Conservation (phyloP, 2,888 invertebrate species). For the Cybosia mesomella region DNA sequence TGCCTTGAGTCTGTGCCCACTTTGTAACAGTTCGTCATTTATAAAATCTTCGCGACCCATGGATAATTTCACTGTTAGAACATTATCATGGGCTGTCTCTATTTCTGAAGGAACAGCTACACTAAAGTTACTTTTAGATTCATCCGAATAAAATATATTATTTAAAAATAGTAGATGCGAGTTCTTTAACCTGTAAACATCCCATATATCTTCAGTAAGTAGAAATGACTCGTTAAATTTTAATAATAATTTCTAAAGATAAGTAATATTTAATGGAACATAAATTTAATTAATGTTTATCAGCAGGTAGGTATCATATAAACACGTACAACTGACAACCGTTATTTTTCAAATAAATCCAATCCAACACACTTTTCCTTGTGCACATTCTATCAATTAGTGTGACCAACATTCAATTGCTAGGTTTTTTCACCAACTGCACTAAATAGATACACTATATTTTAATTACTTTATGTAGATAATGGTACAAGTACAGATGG, state of each 20-base stretch:
- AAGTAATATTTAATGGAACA: background rate
- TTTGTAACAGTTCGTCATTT: background rate
- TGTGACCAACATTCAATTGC: background rate
- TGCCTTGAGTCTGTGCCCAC: background rate
- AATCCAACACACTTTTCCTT: background rate
- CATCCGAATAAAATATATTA: background rate
- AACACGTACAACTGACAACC: background rate
- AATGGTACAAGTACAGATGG: background rate
- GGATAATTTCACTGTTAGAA: background rate
- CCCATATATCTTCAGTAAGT: background rate
- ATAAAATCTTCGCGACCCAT: background rate
- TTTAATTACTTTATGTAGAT: too few species aligned
- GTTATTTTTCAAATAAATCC: background rate
- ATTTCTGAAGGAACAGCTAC: background rate
- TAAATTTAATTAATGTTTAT: background rate
- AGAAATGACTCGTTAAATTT: background rate
- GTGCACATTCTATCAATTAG: background rate
- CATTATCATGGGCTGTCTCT: background rate
- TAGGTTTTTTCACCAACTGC: background rate
- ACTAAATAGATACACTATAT: too few species aligned
- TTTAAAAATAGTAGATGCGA: constrained; percentile 3
- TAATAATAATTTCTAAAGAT: background rate
- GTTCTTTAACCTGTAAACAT: constrained; percentile 6
- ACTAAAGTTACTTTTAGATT: background rate
- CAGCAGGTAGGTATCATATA: background rate